Percentiles rank a stretch among this genome's conserved stretches.
Conservation (phyloP, 2,888 invertebrate species). For the Brachyopa scutellaris region DNA sequence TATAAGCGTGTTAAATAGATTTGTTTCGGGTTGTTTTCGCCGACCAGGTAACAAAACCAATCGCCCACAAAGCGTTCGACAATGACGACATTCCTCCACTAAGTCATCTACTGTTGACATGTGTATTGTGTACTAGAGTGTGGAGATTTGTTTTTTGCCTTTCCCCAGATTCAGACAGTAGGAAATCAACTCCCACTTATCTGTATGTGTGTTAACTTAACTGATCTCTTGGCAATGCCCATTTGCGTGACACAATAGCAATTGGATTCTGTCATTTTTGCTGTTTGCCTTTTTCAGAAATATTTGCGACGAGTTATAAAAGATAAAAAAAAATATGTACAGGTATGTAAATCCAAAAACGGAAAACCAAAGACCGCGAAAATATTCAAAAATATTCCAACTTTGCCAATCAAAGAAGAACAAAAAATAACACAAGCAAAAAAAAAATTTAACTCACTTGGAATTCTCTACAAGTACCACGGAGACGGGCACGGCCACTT, state of each 20-base stretch:
- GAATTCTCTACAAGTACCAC: constrained; percentile 40
- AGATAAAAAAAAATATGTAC: constrained; percentile 4
- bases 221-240: constrained; percentile 49
- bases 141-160: neutral
- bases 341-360: neutral
- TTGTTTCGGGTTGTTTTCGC: constrained; percentile 36
- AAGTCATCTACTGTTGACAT: constrained; percentile 42
- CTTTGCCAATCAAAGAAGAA: constrained; percentile 23
- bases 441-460: constrained; percentile 48
- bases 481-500: constrained; percentile 39
- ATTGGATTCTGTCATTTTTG: constrained; percentile 5
- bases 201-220: neutral
- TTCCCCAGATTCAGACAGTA: constrained; percentile 49
- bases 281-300: constrained; percentile 3
- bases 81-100: constrained; percentile 54
- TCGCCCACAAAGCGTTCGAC: constrained; percentile 54
- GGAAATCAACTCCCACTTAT: constrained; percentile 54
- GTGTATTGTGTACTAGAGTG: neutral
- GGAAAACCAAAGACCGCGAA: constrained; percentile 34
- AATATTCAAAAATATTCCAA: constrained; percentile 50
- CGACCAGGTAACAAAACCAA: constrained; percentile 38
- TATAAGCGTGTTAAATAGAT: constrained; percentile 18
- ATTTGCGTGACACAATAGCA: constrained; percentile 48
- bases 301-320: too few species aligned
- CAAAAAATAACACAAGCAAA: constrained; percentile 10